Evolutionary conservation across 2,888 invertebrate species (phyloP).

Genomic region (Acanthopleura granulata): DNA sequence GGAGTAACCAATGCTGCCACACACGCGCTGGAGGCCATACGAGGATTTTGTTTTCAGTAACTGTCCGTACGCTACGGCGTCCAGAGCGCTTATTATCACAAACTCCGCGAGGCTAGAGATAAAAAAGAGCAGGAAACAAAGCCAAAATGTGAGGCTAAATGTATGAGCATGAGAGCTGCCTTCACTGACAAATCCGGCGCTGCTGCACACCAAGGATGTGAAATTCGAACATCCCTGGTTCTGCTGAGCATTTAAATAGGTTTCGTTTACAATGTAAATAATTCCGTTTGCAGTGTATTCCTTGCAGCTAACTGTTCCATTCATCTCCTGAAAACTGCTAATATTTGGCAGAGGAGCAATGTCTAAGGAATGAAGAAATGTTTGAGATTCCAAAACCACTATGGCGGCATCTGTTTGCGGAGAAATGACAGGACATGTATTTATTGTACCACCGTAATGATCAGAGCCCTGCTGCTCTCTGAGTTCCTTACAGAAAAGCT

Average conservation of each 20-base stretch:
- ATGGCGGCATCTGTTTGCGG: background rate
- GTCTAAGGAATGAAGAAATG: background rate
- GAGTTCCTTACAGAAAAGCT: background rate
- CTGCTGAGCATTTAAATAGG: background rate
- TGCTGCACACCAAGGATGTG: background rate
- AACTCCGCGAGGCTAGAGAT: background rate
- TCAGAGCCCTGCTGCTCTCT: too few relatives aligned
- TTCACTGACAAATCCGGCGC: background rate
- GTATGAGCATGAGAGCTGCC: background rate
- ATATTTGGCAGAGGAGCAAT: background rate
- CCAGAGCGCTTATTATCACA: conserved; percentile 24
- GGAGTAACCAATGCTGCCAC: conserved; percentile 31
- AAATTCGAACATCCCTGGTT: background rate
- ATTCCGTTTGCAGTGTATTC: background rate
- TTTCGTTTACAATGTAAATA: background rate
- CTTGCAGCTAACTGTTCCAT: background rate
- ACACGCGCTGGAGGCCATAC: conserved; percentile 34
- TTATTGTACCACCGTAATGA: too few relatives aligned
- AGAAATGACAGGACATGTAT: background rate
- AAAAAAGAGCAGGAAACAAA: background rate
- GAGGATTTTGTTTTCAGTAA: conserved; percentile 24
- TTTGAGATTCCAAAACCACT: background rate
- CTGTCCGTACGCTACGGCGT: conserved; percentile 32
- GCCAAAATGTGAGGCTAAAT: conserved; percentile 6
- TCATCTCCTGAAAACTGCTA: background rate